A percentile compares a stretch with the other conserved stretches of the same genome.
phyloP scores from a whole-genome alignment of 2,797 vertebrate genomes.

The Oreochromis grahami region DNA sequence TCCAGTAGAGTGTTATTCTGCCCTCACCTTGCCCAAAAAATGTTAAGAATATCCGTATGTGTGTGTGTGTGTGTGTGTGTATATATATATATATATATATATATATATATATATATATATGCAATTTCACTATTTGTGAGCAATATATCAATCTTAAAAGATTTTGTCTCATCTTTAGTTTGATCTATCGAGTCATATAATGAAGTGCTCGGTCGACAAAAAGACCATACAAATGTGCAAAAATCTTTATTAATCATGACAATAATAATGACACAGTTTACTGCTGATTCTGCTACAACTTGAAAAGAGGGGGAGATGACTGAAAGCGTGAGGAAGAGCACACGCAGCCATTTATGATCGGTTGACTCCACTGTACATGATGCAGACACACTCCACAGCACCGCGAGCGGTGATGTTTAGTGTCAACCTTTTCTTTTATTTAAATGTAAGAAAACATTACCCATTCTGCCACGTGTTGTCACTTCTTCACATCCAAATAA shows the following conservation, averaged over 20 bases:
- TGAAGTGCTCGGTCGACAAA: neutral
- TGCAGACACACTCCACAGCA: constrained; percentile 26
- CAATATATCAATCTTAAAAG: constrained; percentile 44
- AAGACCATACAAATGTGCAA: constrained; percentile 60
- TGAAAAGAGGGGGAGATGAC: constrained; percentile 25
- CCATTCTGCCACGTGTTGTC: constrained; percentile 6
- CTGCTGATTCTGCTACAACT: constrained; percentile 50
- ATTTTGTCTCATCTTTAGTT: neutral
- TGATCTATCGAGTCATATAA: constrained; percentile 1
- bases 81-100: constrained; percentile 32
- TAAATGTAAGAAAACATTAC: constrained; percentile 3
- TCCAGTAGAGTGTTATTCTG: neutral
- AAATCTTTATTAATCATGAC: constrained; percentile 68
- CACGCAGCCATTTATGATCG: neutral
- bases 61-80: too few species aligned
- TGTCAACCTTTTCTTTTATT: neutral
- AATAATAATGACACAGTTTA: constrained; percentile 49
- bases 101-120: constrained; percentile 46
- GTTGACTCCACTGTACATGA: constrained; percentile 23
- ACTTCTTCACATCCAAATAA: constrained; percentile 22
- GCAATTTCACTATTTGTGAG: constrained; percentile 30
- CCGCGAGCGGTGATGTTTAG: constrained; percentile 4
- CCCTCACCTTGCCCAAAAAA: neutral
- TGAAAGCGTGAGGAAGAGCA: constrained; percentile 12
- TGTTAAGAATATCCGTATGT: constrained; percentile 29